Conservation (phyloP, 2,888 invertebrate species). For the Agonopterix subpropinquella region DNA sequence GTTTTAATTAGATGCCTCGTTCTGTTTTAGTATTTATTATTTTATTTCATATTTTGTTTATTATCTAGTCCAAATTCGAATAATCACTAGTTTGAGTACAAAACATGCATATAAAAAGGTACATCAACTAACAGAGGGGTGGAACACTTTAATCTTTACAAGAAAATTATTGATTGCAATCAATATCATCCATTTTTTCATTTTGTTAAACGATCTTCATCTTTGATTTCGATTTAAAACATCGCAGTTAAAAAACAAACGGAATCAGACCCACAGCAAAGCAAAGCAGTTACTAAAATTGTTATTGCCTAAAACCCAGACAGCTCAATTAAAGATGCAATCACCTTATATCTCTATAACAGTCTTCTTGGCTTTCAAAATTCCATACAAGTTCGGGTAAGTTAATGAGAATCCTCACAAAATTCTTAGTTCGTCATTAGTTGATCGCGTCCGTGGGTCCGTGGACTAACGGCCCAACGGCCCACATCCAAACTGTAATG, state of each 20-base stretch:
- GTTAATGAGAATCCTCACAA: slow-evolving; percentile 40
- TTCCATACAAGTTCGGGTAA: background rate
- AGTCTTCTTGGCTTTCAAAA: slow-evolving; percentile 2
- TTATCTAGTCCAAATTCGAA: no score
- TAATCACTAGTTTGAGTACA: no score
- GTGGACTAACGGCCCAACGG: slow-evolving; percentile 22
- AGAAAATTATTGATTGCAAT: no score
- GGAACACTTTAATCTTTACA: no score
- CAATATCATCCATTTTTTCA: background rate
- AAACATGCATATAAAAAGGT: no score
- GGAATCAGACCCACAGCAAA: slow-evolving; percentile 3
- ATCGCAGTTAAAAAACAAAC: background rate
- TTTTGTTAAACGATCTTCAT: background rate
- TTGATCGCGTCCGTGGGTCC: slow-evolving; percentile 32
- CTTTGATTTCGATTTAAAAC: background rate
- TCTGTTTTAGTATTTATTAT: no score
- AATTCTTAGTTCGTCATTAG: slow-evolving; percentile 50
- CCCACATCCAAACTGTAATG: background rate
- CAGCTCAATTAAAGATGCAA: slow-evolving; percentile 5
- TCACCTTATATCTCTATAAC: slow-evolving; percentile 6
- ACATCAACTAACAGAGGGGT: no score
- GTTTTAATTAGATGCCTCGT: no score
- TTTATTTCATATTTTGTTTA: no score
- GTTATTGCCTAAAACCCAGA: background rate
- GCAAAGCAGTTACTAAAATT: slow-evolving; percentile 3